phyloP scores from a whole-genome alignment of 2,888 invertebrate species.

The Abrostola triplasia region DNA sequence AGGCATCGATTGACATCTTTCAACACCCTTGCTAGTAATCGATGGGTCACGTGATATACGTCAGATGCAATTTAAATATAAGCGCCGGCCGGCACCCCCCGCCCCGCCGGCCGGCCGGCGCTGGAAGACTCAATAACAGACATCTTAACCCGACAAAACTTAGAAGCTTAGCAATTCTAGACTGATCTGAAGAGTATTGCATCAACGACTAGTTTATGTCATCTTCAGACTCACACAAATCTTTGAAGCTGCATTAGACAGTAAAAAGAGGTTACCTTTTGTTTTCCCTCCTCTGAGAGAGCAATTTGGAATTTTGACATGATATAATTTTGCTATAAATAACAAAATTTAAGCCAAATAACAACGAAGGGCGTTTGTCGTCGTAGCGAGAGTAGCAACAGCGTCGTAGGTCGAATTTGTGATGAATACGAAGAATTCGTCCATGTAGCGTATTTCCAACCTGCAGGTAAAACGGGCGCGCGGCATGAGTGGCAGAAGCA shows the following conservation, averaged over 20 bases:
- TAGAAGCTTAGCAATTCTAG: slow-evolving; percentile 4
- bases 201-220: slow-evolving; percentile 8
- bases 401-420: slow-evolving; percentile 65
- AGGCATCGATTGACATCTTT: slow-evolving; percentile 26
- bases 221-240: slow-evolving; percentile 19
- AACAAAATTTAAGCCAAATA: slow-evolving; percentile 38
- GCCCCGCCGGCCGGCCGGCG: slow-evolving; percentile 62
- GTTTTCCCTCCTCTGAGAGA: slow-evolving; percentile 17
- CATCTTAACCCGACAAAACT: slow-evolving; percentile 6
- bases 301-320: slow-evolving; percentile 10
- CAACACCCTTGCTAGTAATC: slow-evolving; percentile 19
- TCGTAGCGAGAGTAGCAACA: slow-evolving; percentile 67
- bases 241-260: slow-evolving; percentile 31
- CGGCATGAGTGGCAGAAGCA: slow-evolving; percentile 98
- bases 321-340: slow-evolving; percentile 18
- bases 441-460: slow-evolving; percentile 84
- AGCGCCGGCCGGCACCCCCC: slow-evolving; percentile 62
- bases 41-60: slow-evolving; percentile 67
- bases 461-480: slow-evolving; percentile 93
- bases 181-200: slow-evolving; percentile 10
- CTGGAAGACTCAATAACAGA: slow-evolving; percentile 45
- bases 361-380: slow-evolving; percentile 69
- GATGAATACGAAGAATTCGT: slow-evolving; percentile 44
- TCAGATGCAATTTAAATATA: slow-evolving; percentile 55
- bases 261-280: slow-evolving; percentile 51